A percentile compares a stretch with the other conserved stretches of the same genome.
Evolutionary conservation across 2,888 invertebrate genomes (phyloP).

Genomic region (Nephrotoma guestfalica): DNA sequence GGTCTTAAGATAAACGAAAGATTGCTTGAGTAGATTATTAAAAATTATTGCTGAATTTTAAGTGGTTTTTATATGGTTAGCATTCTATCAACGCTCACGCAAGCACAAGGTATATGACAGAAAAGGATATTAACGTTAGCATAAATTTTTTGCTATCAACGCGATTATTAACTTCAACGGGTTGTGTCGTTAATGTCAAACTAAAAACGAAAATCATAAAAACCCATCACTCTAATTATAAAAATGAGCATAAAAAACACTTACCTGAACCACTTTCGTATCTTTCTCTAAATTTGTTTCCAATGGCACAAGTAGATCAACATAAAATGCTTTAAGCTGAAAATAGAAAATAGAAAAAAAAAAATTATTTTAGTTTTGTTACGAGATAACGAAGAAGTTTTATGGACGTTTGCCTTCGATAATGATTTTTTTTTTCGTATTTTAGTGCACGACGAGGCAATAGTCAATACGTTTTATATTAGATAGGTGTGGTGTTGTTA

Average conservation of each 20-base stretch:
- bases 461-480: neutral
- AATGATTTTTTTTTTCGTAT: neutral
- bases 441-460: neutral
- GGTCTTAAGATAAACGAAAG: neutral
- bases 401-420: neutral
- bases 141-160: neutral
- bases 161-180: neutral
- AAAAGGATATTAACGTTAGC: neutral
- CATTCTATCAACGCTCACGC: neutral
- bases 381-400: neutral
- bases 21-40: neutral
- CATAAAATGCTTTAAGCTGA: conserved; percentile 88
- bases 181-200: neutral
- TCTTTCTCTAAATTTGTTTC: conserved; percentile 90
- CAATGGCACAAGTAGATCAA: conserved; percentile 80
- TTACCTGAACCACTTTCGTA: conserved; percentile 55
- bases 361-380: neutral
- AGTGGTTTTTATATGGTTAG: neutral
- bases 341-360: conserved; percentile 22
- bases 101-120: neutral
- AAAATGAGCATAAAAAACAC: neutral
- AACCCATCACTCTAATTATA: neutral
- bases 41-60: neutral
- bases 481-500: neutral
- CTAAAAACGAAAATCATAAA: neutral